Base-by-base conservation (phyloP, 1,140 invertebrate species). In the Latrodectus geometricus region DNA sequence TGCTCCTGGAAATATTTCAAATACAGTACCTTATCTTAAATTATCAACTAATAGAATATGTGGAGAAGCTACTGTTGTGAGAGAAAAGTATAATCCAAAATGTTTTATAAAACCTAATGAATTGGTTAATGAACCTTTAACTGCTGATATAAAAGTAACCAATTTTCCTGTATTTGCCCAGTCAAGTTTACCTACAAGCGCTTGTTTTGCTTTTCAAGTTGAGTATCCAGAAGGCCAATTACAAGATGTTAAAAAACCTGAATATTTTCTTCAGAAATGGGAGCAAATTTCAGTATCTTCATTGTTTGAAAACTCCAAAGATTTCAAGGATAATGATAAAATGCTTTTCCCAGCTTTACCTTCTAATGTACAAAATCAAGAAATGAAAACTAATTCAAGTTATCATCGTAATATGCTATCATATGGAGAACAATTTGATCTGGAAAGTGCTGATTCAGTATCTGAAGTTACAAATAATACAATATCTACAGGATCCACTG, bases 371-470 rank as follows among this genome's bases (percentile, higher is more conserved):
- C 82, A 76, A 21, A 68, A 20, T 76, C 52, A 74, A 35, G 54
- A 84, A 84, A 21, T 65, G 12, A 84, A 84, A 76, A 9, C 56
- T 61, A 69, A 68, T 84, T 84, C 61, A n/a, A 84, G 72, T 69
- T 50, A 50, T 49, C 92, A 93, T 8, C 92, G 92, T 86, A 93
- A 93, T 12, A 92, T 94, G 90, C 93, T 93, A 21, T 93, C 93
- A 84, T 94, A 93, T 61, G 77, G 56, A 20, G 94, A 94, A 87
- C 94, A 94, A 90, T 95, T 95, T 89, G 88, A 89, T 87, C 91
- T 94, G 61, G 95, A 95, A 89, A 95, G 94, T 15, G 94, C 95
- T 21, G 94, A 95, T 90, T 95, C 94, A 69, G 91, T 95, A 76
- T 94, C 94, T 3, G 93, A 49, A 70, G 54, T 12, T 50, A 76